Evolutionary conservation across 1,140 invertebrate species (phyloP).

Genomic region (Caerostris extrusa): DNA sequence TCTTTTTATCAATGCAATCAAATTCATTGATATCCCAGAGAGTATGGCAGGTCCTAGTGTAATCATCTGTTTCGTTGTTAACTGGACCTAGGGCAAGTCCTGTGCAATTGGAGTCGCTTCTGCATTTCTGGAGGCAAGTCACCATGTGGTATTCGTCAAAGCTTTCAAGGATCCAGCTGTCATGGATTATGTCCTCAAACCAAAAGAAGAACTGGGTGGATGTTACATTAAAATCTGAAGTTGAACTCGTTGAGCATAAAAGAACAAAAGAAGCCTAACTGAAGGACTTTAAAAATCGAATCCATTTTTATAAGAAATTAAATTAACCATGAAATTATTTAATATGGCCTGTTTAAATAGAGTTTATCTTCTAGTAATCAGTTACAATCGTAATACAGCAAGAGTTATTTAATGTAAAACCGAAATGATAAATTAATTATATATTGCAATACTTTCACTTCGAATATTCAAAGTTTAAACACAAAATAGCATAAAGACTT

Average conservation of each 20-base stretch:
- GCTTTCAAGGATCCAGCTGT: conserved; percentile 23
- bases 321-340: too few species aligned
- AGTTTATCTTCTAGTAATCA: too few species aligned
- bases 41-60: conserved; percentile 12
- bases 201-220: conserved; percentile 33
- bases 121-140: conserved; percentile 56
- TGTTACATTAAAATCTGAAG: neutral
- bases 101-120: neutral
- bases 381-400: too few species aligned
- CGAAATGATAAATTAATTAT: too few species aligned
- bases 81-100: conserved; percentile 52
- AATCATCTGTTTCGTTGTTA: neutral
- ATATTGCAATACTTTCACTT: too few species aligned
- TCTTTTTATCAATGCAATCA: neutral
- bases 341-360: too few species aligned
- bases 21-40: neutral
- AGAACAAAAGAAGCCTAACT: too few species aligned
- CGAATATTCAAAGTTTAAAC: too few species aligned
- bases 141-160: conserved; percentile 30
- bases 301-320: too few species aligned
- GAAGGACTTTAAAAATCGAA: too few species aligned
- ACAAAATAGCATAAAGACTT: too few species aligned
- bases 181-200: conserved; percentile 50
- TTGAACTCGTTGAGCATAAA: neutral
- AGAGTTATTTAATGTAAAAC: too few species aligned